phyloP scores from a whole-genome alignment of 2,113 vertebrate genomes.

The Psittacus erithacus region DNA sequence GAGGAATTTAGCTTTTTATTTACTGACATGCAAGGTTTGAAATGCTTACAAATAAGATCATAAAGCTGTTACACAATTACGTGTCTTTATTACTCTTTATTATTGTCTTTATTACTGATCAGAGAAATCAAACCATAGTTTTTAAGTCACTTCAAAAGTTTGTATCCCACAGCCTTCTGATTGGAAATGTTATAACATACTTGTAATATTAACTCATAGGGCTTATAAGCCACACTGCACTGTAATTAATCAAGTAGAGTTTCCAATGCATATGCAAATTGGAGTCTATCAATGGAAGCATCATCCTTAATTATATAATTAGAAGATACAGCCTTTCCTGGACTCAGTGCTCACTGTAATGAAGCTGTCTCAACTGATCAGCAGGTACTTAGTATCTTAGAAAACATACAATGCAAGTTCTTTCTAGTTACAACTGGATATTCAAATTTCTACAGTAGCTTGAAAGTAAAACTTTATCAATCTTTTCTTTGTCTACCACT shows the following conservation, averaged over 20 bases:
- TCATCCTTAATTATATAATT: neutral
- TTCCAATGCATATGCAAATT: neutral
- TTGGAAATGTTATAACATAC: neutral
- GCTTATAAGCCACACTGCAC: neutral
- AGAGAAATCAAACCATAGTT: neutral
- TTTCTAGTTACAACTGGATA: neutral
- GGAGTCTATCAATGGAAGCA: neutral
- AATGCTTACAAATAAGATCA: neutral
- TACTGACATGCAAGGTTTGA: neutral
- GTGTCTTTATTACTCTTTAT: neutral
- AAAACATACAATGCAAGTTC: neutral
- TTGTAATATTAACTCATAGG: neutral
- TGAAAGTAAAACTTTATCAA: neutral
- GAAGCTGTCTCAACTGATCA: neutral
- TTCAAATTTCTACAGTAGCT: neutral
- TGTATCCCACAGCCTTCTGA: neutral
- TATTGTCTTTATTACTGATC: neutral
- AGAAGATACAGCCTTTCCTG: neutral
- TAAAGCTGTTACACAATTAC: neutral
- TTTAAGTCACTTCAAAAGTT: neutral
- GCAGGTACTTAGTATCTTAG: neutral
- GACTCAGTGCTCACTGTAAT: neutral
- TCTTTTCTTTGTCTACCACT: neutral
- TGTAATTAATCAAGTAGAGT: neutral
- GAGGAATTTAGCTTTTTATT: neutral